These are phyloP conservation scores for Cantharis flavilabris DNA, from an alignment of 2,888 invertebrate genomes.

Conservation along the genomic window DNA sequence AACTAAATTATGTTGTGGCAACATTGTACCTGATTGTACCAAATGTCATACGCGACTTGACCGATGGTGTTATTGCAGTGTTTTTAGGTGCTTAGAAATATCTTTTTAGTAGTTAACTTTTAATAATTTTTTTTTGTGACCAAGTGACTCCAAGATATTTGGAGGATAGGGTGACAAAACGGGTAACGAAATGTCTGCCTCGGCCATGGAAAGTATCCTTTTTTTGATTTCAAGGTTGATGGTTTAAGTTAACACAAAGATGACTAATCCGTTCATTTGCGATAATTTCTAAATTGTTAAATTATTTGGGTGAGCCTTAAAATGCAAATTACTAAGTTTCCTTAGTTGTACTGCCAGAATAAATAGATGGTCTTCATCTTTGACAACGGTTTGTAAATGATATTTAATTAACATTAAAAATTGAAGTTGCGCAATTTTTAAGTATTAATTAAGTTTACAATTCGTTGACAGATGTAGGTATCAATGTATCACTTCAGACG, in stretches of 20 bases:
- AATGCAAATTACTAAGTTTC: not conserved
- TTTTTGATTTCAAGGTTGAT: constrained; percentile 42
- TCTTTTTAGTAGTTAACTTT: constrained; percentile 20
- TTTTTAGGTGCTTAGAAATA: constrained; percentile 10
- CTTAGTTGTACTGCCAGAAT: no score
- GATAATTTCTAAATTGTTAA: not conserved
- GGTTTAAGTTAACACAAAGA: not conserved
- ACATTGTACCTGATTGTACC: not conserved
- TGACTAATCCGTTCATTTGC: constrained; percentile 20
- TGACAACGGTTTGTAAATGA: not conserved
- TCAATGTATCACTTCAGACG: not conserved
- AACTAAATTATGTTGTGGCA: not conserved
- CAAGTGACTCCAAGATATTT: constrained; percentile 32
- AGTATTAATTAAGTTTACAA: not conserved
- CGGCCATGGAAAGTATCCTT: constrained; percentile 93
- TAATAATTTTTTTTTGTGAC: not conserved
- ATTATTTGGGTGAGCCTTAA: not conserved
- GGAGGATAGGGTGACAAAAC: constrained; percentile 58
- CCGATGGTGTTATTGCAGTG: not conserved
- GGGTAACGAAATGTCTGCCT: constrained; percentile 88
- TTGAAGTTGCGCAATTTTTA: not conserved
- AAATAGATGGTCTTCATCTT: not conserved
- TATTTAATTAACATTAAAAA: not conserved
- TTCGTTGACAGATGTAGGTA: not conserved
- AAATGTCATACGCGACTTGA: not conserved